These are phyloP conservation scores for Erpobdella octoculata DNA, from an alignment of 2,888 invertebrate genomes.

Conservation along the genomic window DNA sequence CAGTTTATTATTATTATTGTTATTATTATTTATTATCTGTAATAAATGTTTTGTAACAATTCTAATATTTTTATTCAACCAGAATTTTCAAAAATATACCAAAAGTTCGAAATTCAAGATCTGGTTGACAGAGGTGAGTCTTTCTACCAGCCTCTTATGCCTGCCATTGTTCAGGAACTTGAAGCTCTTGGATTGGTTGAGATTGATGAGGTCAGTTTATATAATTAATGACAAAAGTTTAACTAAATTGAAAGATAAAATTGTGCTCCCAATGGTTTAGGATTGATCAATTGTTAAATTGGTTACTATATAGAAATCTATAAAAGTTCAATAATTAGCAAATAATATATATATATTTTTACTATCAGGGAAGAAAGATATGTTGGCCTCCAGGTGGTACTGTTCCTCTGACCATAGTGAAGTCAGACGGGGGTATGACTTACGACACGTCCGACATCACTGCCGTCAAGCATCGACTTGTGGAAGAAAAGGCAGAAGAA, in stretches of 20 bases:
- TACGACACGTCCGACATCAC: slow-evolving; percentile 98
- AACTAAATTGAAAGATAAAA: too few species aligned
- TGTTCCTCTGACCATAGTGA: slow-evolving; percentile 83
- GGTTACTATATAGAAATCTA: not conserved
- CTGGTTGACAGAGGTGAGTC: slow-evolving; percentile 85
- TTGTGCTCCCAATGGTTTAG: too few species aligned
- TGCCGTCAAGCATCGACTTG: slow-evolving; percentile 65
- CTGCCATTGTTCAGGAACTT: slow-evolving; percentile 63
- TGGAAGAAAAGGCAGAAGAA: slow-evolving; percentile 73
- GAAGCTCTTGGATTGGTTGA: slow-evolving; percentile 52
- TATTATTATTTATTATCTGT: too few species aligned
- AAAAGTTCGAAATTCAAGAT: slow-evolving; percentile 67
- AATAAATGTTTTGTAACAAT: too few species aligned
- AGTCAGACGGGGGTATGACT: slow-evolving; percentile 90
- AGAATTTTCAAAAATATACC: slow-evolving; percentile 85
- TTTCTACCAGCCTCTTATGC: slow-evolving; percentile 89
- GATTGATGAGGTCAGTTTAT: slow-evolving; percentile 15
- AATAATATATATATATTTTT: too few species aligned
- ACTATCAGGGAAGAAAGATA: slow-evolving; percentile 60
- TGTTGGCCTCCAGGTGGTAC: slow-evolving; percentile 52
- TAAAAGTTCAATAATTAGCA: not conserved
- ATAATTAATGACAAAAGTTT: too few species aligned
- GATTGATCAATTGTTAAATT: not conserved
- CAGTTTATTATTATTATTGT: too few species aligned
- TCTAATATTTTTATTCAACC: slow-evolving; percentile 22